Conservation (phyloP, 1,140 invertebrate species). For the Neodiprion pinetum region DNA sequence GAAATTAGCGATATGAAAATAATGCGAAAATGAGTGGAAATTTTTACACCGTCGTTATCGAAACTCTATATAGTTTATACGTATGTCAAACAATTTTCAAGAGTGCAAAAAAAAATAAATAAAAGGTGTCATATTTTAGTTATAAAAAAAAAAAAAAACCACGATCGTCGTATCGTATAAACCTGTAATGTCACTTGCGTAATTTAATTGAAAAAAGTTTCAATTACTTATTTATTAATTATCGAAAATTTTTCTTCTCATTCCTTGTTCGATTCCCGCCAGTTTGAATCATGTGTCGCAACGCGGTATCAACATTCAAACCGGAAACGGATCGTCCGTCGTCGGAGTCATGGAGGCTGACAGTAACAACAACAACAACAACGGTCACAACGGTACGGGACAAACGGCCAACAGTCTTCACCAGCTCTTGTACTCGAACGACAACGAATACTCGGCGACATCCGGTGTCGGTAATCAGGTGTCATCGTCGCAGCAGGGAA, state of each 20-base stretch:
- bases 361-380: constrained; percentile 38
- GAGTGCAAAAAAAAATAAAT: too few species aligned
- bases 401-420: constrained; percentile 48
- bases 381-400: constrained; percentile 35
- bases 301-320: constrained; percentile 38
- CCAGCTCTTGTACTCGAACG: constrained; percentile 53
- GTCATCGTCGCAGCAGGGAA: constrained; percentile 57
- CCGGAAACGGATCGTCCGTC: constrained; percentile 36
- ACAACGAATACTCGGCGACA: constrained; percentile 53
- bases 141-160: too few species aligned
- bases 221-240: neutral
- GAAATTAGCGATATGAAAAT: too few species aligned
- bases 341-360: constrained; percentile 44
- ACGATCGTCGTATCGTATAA: too few species aligned
- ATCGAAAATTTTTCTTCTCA: constrained; percentile 20
- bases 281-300: constrained; percentile 56
- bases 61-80: too few species aligned
- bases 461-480: constrained; percentile 55
- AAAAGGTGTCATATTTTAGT: too few species aligned
- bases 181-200: too few species aligned
- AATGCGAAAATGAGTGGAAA: too few species aligned
- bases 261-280: constrained; percentile 17
- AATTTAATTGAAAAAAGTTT: too few species aligned
- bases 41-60: too few species aligned
- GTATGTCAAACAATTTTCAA: too few species aligned